Evolutionary conservation across 2,797 vertebrate species (phyloP).

Genomic region (Lerista edwardsae): DNA sequence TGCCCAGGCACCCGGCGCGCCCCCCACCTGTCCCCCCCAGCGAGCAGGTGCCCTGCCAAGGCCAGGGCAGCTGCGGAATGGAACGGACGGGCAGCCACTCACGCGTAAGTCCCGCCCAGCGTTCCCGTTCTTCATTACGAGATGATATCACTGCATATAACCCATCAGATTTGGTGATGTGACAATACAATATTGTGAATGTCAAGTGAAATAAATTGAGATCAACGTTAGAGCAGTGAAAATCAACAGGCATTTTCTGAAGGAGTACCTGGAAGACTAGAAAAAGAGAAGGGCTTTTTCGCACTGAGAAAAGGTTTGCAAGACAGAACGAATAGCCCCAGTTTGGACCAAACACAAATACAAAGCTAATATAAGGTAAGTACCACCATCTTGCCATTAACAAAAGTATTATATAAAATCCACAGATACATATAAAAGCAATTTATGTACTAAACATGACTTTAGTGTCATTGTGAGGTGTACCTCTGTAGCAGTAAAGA

Average conservation of each 20-base stretch:
- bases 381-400: neutral
- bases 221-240: neutral
- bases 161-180: neutral
- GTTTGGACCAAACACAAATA: too few relatives aligned
- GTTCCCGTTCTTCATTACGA: too few relatives aligned
- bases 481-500: neutral
- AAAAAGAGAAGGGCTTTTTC: neutral
- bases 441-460: neutral
- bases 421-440: neutral
- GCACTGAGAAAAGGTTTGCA: too few relatives aligned
- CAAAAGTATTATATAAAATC: neutral
- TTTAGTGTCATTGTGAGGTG: neutral
- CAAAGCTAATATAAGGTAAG: too few relatives aligned
- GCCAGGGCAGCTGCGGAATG: too few relatives aligned
- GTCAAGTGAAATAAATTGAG: neutral
- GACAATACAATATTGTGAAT: neutral
- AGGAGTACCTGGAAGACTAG: neutral
- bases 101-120: too few relatives aligned
- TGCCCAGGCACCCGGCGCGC: too few relatives aligned
- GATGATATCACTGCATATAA: too few relatives aligned
- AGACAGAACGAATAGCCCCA: too few relatives aligned
- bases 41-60: too few relatives aligned
- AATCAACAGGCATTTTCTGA: neutral
- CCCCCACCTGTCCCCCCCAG: too few relatives aligned
- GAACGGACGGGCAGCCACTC: too few relatives aligned